Conservation (phyloP, 1,140 invertebrate genomes). For the Phenacoccus solenopsis region DNA sequence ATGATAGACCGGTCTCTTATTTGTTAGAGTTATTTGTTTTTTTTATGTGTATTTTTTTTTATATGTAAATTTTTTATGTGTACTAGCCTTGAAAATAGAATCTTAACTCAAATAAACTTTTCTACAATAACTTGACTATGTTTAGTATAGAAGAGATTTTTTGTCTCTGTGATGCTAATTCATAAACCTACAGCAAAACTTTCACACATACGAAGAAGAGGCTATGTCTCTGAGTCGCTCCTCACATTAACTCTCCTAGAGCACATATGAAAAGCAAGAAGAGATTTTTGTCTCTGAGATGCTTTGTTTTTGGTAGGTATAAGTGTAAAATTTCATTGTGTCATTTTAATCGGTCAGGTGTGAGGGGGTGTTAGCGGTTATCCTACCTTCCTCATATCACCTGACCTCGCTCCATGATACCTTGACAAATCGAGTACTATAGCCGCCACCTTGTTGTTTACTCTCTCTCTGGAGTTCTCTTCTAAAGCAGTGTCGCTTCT, state of each 20-base stretch:
- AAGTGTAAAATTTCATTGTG: not conserved
- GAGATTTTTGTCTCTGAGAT: not conserved
- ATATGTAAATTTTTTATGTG: too few species aligned
- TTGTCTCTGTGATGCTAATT: not conserved
- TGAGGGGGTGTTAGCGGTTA: not conserved
- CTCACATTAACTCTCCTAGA: not conserved
- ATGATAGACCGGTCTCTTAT: too few species aligned
- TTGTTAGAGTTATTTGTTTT: too few species aligned
- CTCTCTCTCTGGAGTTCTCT: too few species aligned
- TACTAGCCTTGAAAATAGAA: too few species aligned
- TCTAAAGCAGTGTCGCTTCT: too few species aligned
- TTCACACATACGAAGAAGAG: not conserved
- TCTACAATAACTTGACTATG: too few species aligned
- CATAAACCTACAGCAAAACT: too few species aligned
- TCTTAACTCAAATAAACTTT: too few species aligned
- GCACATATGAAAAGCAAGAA: not conserved
- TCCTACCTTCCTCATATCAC: not conserved
- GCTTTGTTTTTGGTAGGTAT: too few species aligned
- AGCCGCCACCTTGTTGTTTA: too few species aligned
- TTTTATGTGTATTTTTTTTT: too few species aligned
- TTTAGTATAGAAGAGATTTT: not conserved
- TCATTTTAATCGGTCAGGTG: not conserved
- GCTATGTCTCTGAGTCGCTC: not conserved
- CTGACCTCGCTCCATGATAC: not conserved
- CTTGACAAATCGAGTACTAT: not conserved